These are phyloP conservation scores for Anarhynchus alexandrinus DNA, from an alignment of 2,113 vertebrate species.

Conservation along the genomic window DNA sequence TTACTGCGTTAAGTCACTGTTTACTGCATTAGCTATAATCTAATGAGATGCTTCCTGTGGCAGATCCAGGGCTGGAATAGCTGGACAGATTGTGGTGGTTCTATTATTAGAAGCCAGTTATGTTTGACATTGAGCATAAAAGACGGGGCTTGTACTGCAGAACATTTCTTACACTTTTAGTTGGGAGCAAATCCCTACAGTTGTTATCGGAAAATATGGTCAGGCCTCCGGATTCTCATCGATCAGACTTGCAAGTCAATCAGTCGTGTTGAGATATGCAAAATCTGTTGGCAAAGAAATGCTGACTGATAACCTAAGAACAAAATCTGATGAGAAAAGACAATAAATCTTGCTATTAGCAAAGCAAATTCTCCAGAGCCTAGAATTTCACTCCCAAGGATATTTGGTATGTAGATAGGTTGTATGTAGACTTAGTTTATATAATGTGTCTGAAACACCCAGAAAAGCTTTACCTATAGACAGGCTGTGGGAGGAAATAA, in stretches of 20 bases:
- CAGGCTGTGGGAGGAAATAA: neutral
- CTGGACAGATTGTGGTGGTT: neutral
- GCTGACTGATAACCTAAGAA: neutral
- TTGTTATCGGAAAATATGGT: neutral
- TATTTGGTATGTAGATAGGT: neutral
- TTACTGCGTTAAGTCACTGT: neutral
- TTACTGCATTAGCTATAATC: neutral
- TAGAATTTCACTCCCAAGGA: neutral
- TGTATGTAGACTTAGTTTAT: neutral
- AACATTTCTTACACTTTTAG: neutral
- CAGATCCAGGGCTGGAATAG: conserved; percentile 2
- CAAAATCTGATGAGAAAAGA: neutral
- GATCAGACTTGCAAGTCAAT: neutral
- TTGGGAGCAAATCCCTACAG: neutral
- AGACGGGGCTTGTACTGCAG: neutral
- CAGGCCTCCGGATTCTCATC: neutral
- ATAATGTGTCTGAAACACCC: neutral
- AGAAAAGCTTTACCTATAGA: neutral
- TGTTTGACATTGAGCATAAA: neutral
- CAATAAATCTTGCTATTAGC: neutral
- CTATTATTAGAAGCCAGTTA: conserved; percentile 37
- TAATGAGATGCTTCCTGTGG: neutral
- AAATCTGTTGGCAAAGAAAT: neutral
- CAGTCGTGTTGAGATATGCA: neutral
- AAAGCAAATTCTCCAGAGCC: neutral